phyloP scores from a whole-genome alignment of 2,888 invertebrate genomes.

The Campoletis raptor region DNA sequence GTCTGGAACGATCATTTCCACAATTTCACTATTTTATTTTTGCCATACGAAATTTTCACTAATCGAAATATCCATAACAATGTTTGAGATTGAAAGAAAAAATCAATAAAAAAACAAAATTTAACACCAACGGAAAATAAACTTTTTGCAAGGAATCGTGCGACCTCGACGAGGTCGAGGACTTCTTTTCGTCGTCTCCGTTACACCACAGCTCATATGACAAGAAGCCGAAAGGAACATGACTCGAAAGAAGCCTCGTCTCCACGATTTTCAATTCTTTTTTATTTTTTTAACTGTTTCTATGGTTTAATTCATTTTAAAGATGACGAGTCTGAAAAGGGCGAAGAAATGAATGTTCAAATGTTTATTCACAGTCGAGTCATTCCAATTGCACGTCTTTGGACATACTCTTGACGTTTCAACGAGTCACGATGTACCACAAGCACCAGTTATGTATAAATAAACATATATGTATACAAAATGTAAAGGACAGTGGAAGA shows the following conservation, averaged over 20 bases:
- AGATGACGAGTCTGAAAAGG: constrained; percentile 12
- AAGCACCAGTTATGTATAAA: not conserved
- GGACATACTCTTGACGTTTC: constrained; percentile 43
- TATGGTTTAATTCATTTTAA: constrained; percentile 49
- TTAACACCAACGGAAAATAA: not conserved
- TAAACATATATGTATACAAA: not conserved
- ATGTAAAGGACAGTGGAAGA: constrained; percentile 22
- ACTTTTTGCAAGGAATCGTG: constrained; percentile 11
- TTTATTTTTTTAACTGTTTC: constrained; percentile 2
- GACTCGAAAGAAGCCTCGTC: constrained; percentile 17
- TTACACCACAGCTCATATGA: constrained; percentile 13
- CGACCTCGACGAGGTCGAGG: constrained; percentile 53
- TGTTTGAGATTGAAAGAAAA: not conserved
- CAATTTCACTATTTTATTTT: not conserved
- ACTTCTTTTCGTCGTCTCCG: constrained; percentile 22
- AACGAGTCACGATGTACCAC: constrained; percentile 35
- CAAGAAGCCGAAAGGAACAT: not conserved
- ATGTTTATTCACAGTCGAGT: constrained; percentile 53
- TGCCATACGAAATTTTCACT: not conserved
- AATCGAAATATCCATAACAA: not conserved
- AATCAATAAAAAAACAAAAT: not conserved
- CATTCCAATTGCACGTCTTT: constrained; percentile 41
- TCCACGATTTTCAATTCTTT: constrained; percentile 12
- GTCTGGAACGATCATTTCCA: not conserved
- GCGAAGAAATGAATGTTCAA: constrained; percentile 28